Evolutionary conservation across 2,797 vertebrate species (phyloP).

Genomic region (Morus bassanus): DNA sequence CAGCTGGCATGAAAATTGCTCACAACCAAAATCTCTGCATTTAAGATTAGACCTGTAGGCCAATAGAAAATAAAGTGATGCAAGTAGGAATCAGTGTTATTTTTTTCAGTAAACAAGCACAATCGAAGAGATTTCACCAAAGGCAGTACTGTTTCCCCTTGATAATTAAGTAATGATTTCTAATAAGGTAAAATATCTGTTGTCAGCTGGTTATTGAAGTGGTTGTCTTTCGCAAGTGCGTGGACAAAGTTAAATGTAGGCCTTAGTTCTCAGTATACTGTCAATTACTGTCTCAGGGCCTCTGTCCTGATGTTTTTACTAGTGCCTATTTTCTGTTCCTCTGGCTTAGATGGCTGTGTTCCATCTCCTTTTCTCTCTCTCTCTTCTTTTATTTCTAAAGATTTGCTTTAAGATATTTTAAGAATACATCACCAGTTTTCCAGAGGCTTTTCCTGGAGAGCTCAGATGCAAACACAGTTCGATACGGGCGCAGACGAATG

Average conservation of each 20-base stretch:
- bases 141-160: neutral
- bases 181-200: neutral
- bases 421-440: slow-evolving; percentile 88
- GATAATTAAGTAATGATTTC: neutral
- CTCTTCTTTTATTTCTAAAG: slow-evolving; percentile 61
- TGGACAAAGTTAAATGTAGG: neutral
- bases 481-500: slow-evolving; percentile 92
- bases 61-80: fast-evolving
- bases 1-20: neutral
- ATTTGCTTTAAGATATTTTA: slow-evolving; percentile 92
- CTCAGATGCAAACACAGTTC: slow-evolving; percentile 87
- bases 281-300: neutral
- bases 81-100: neutral
- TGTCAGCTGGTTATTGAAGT: neutral
- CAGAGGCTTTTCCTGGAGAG: slow-evolving; percentile 95
- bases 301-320: neutral
- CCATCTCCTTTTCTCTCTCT: neutral
- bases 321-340: neutral
- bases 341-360: neutral
- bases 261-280: neutral
- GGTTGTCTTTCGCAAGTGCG: neutral
- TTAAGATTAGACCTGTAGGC: neutral
- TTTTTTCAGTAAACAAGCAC: neutral
- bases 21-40: neutral
- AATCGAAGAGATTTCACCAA: neutral